Conservation (phyloP, 1,140 invertebrate genomes). For the Anagrus nilaparvatae region DNA sequence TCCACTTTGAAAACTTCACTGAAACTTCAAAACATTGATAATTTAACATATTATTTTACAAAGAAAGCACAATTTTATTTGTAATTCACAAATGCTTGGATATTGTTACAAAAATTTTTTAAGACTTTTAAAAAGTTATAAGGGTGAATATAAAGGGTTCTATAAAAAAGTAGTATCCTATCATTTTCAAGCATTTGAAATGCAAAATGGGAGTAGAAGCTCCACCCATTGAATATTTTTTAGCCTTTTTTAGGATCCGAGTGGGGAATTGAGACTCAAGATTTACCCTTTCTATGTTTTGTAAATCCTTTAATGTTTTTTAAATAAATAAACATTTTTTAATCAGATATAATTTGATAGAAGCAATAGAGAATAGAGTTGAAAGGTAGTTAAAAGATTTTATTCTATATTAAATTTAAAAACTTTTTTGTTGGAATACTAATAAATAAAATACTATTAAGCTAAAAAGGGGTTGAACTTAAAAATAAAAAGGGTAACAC, state of each 20-base stretch:
- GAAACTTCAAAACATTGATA: neutral
- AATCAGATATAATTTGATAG: neutral
- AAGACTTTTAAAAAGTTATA: conserved; percentile 3
- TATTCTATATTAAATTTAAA: neutral
- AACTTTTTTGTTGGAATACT: neutral
- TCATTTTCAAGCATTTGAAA: conserved; percentile 21
- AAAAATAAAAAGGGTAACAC: conserved; percentile 4
- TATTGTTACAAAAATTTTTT: neutral
- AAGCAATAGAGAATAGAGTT: neutral
- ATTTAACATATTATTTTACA: conserved; percentile 7
- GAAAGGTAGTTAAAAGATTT: neutral
- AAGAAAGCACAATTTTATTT: neutral
- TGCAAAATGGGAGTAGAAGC: conserved; percentile 32
- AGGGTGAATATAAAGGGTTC: conserved; percentile 8
- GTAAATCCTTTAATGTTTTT: neutral
- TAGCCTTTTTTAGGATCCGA: conserved; percentile 13
- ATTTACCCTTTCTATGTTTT: conserved; percentile 4
- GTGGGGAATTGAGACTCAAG: conserved; percentile 7
- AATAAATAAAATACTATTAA: neutral
- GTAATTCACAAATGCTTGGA: neutral
- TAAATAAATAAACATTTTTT: conserved; percentile 9
- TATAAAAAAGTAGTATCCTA: conserved; percentile 20
- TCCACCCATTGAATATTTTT: conserved; percentile 26
- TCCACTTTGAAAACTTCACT: neutral
- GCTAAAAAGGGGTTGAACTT: conserved; percentile 15